These are phyloP conservation scores for Ooceraea biroi DNA, from an alignment of 1,140 invertebrate species.

Conservation along the genomic window DNA sequence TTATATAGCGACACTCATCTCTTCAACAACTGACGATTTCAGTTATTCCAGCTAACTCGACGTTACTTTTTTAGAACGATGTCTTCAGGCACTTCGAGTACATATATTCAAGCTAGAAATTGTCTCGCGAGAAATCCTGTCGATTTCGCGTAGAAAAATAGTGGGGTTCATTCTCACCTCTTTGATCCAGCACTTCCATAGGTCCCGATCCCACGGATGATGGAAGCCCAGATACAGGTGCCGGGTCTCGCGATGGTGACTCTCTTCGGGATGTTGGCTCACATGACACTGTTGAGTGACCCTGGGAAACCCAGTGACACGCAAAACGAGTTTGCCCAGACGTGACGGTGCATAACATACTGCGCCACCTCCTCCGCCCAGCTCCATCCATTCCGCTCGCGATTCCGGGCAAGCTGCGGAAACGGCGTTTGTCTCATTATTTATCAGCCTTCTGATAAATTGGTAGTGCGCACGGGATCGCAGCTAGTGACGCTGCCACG, in stretches of 20 bases:
- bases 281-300: conserved; percentile 78
- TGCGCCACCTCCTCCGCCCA: conserved; percentile 80
- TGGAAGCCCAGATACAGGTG: conserved; percentile 89
- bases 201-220: conserved; percentile 88
- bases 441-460: conserved; percentile 51
- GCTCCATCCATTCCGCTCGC: conserved; percentile 84
- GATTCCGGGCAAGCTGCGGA: conserved; percentile 80
- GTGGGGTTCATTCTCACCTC: conserved; percentile 85
- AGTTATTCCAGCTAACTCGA: background rate
- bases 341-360: conserved; percentile 84
- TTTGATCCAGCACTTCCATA: conserved; percentile 89
- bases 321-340: conserved; percentile 85
- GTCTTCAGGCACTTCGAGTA: background rate
- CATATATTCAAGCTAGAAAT: background rate
- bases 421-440: conserved; percentile 58
- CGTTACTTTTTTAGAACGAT: background rate
- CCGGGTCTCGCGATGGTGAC: conserved; percentile 80
- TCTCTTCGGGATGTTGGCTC: conserved; percentile 72
- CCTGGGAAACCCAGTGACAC: conserved; percentile 84
- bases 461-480: background rate
- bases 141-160: conserved; percentile 35
- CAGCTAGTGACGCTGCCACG: background rate
- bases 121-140: conserved; percentile 3
- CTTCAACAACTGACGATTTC: background rate
- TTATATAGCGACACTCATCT: background rate